phyloP scores from a whole-genome alignment of 2,888 invertebrate species.

The Scelioninae gen. 1 region DNA sequence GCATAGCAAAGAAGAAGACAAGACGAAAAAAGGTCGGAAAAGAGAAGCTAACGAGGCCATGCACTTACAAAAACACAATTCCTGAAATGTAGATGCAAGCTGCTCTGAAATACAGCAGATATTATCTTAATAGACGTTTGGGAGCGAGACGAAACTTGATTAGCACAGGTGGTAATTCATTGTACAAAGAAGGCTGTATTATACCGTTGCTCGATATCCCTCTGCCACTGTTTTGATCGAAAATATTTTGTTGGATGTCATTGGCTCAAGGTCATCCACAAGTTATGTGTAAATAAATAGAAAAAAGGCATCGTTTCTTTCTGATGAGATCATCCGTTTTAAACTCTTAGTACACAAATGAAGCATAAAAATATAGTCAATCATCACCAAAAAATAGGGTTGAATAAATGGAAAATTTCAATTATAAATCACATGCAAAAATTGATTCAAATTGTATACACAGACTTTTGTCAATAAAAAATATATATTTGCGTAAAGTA shows the following conservation, averaged over 20 bases:
- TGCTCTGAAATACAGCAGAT: slow-evolving; percentile 16
- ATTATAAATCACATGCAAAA: not conserved
- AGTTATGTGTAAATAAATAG: not conserved
- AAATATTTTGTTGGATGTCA: slow-evolving; percentile 32
- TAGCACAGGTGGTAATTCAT: slow-evolving; percentile 37
- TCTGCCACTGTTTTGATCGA: slow-evolving; percentile 19
- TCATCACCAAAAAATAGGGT: not conserved
- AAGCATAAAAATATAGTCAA: slow-evolving; percentile 2
- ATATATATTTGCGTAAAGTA: no score
- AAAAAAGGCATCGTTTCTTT: slow-evolving; percentile 15
- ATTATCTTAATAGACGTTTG: slow-evolving; percentile 33
- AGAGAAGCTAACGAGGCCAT: slow-evolving; percentile 23
- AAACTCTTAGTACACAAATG: slow-evolving; percentile 20
- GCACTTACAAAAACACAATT: slow-evolving; percentile 45
- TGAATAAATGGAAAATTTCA: not conserved
- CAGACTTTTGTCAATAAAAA: no score
- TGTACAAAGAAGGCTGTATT: slow-evolving; percentile 22
- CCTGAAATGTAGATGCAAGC: slow-evolving; percentile 23
- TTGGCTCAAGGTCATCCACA: not conserved
- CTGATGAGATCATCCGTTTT: slow-evolving; percentile 11
- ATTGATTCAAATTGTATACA: not conserved
- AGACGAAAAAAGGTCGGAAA: not conserved
- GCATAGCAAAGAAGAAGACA: not conserved
- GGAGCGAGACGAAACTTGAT: slow-evolving; percentile 25
- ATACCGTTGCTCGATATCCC: not conserved